These are phyloP conservation scores for Hylomyscus alleni DNA, from an alignment of 2,797 vertebrate species.

Conservation along the genomic window DNA sequence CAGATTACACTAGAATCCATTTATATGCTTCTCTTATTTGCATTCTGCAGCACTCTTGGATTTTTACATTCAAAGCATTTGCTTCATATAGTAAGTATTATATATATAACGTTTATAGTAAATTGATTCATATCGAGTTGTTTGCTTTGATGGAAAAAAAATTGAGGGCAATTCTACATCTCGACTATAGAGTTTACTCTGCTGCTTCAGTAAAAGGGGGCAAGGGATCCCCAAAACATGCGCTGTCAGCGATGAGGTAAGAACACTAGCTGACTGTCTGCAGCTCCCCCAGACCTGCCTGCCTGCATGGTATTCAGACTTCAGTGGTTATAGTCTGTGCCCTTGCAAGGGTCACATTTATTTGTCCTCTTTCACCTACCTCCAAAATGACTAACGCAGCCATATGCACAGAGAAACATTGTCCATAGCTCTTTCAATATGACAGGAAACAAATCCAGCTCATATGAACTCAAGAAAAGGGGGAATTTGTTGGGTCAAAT, in stretches of 20 bases:
- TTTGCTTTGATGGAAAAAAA: not conserved
- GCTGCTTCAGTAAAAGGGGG: not conserved
- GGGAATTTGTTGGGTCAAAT: not conserved
- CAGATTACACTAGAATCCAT: not conserved
- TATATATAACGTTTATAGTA: conserved; percentile 29
- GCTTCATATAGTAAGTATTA: not conserved
- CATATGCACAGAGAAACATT: not conserved
- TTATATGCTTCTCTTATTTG: not conserved
- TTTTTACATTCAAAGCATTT: conserved; percentile 10
- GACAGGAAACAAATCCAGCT: conserved; percentile 12
- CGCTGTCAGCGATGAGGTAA: accelerated
- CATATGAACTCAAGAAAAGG: not conserved
- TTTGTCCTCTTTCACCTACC: not conserved
- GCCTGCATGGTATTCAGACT: not conserved
- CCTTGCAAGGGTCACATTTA: not conserved
- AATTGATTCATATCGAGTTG: not conserved
- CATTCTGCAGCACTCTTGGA: not conserved
- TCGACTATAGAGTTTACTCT: not conserved
- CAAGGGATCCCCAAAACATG: not conserved
- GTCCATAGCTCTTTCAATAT: not conserved
- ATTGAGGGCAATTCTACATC: not conserved
- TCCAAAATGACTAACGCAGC: not conserved
- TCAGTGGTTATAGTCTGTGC: not conserved
- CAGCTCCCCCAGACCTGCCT: not conserved
- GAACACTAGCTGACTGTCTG: accelerated